Evolutionary conservation across 23 tunicate genomes (phyloP).

Genomic region (Trididemnum nubilum): DNA sequence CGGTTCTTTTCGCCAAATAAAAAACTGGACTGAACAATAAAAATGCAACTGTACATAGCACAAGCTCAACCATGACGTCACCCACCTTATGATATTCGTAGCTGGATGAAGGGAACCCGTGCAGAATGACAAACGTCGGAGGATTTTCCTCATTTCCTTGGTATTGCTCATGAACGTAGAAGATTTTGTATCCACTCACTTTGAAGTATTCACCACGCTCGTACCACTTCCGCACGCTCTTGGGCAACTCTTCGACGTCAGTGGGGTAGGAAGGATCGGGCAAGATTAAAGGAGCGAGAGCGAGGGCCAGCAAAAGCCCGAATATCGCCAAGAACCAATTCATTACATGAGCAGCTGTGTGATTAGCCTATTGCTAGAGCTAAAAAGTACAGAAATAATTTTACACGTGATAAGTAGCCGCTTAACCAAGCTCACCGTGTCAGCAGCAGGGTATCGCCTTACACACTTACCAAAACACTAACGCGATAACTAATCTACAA

Average conservation of each 20-base stretch:
- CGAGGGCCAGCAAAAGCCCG: background rate
- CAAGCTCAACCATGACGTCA: background rate
- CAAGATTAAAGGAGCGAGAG: constrained; percentile 14
- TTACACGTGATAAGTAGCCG: too few relatives aligned
- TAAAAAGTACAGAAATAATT: too few relatives aligned
- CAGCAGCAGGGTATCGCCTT: too few relatives aligned
- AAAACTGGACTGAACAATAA: too few relatives aligned
- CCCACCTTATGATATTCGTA: constrained; percentile 85
- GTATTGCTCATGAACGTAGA: constrained; percentile 57
- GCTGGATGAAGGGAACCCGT: constrained; percentile 95
- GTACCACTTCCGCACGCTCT: constrained; percentile 53
- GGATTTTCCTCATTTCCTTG: constrained; percentile 18
- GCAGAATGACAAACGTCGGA: constrained; percentile 85
- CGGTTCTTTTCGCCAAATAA: too few relatives aligned
- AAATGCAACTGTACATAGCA: too few relatives aligned
- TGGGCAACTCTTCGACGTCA: constrained; percentile 37
- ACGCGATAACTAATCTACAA: too few relatives aligned
- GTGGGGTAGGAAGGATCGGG: constrained; percentile 32
- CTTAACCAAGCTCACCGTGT: too few relatives aligned
- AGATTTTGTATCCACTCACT: constrained; percentile 59
- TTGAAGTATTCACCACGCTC: constrained; percentile 36
- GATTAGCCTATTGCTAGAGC: too few relatives aligned
- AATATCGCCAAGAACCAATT: too few relatives aligned
- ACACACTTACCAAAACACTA: too few relatives aligned
- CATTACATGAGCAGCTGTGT: too few relatives aligned